These are phyloP conservation scores for Squalus acanthias DNA, from an alignment of 2,797 vertebrate genomes.

Conservation along the genomic window DNA sequence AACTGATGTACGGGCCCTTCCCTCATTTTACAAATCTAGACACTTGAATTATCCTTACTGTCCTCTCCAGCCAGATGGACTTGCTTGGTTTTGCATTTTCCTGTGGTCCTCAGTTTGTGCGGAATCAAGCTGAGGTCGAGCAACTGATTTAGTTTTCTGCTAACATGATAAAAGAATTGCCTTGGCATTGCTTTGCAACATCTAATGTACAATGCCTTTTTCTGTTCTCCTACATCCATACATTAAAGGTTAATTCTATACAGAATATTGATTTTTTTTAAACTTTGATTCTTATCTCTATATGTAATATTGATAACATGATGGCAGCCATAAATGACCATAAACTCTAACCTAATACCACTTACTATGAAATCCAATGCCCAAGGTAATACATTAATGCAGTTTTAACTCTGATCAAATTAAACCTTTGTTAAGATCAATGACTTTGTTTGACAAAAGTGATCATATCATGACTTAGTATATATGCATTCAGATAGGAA, in stretches of 20 bases:
- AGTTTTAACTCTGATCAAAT: not conserved
- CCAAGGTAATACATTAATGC: not conserved
- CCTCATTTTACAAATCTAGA: not conserved
- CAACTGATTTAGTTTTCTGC: not conserved
- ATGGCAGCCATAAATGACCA: not conserved
- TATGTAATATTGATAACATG: not conserved
- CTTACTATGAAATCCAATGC: no score
- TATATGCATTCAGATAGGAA: not conserved
- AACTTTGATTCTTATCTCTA: not conserved
- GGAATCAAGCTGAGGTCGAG: not conserved
- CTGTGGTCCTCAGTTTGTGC: not conserved
- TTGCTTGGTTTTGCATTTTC: not conserved
- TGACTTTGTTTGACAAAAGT: not conserved
- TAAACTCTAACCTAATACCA: not conserved
- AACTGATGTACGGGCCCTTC: not conserved
- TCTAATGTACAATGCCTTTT: no score
- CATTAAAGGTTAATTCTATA: no score
- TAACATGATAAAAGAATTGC: not conserved
- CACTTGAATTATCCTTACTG: not conserved
- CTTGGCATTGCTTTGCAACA: not conserved
- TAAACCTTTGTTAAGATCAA: not conserved
- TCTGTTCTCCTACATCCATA: no score
- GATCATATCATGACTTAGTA: not conserved
- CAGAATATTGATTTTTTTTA: no score
- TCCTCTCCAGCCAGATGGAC: not conserved